phyloP scores from a whole-genome alignment of 2,797 vertebrate genomes.

The Periparus ater region DNA sequence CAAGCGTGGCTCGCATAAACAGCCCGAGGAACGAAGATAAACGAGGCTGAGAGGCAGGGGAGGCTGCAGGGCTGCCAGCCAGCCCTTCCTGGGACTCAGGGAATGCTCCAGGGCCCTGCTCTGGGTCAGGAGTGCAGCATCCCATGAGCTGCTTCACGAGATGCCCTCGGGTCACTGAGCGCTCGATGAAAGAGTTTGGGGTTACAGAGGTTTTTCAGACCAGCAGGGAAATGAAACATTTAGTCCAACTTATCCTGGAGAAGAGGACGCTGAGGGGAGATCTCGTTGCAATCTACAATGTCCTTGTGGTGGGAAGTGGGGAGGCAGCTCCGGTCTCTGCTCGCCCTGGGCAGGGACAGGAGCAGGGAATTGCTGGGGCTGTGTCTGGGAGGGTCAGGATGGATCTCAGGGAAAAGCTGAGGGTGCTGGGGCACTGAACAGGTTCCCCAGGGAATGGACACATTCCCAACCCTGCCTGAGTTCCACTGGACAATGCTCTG shows the following conservation, averaged over 20 bases:
- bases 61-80: background rate
- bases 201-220: accelerated
- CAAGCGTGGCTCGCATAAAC: background rate
- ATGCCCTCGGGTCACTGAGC: no score
- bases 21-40: background rate
- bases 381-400: accelerated
- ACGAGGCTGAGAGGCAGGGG: background rate
- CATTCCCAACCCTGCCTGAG: background rate
- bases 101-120: background rate
- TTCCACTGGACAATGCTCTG: accelerated
- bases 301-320: accelerated
- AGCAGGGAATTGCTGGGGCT: background rate
- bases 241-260: accelerated
- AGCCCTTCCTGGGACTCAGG: background rate
- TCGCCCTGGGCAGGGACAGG: accelerated
- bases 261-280: background rate
- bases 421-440: background rate
- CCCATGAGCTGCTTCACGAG: accelerated
- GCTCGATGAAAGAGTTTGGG: accelerated
- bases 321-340: accelerated
- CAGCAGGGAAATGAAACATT: accelerated
- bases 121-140: background rate
- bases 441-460: background rate
- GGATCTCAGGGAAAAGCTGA: background rate
- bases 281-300: accelerated